A percentile compares a stretch with the other conserved stretches of the same genome.
These are phyloP conservation scores for Dasyprocta punctata DNA, from an alignment of 2,113 vertebrate genomes.

Conservation along the genomic window DNA sequence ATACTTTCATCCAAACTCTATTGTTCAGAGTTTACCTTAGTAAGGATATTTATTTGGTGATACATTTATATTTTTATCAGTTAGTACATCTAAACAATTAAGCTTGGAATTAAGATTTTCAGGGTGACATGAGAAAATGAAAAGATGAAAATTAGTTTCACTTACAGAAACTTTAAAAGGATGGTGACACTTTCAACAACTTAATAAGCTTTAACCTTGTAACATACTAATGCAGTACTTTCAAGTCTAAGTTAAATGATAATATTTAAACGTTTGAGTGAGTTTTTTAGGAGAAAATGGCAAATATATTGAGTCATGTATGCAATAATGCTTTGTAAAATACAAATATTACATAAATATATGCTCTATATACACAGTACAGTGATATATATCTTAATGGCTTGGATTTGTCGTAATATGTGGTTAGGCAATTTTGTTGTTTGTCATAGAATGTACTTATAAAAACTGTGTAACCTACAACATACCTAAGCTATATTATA, in stretches of 20 bases:
- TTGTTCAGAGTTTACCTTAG: background rate
- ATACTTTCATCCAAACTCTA: background rate
- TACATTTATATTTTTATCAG: background rate
- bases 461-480: background rate
- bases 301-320: background rate
- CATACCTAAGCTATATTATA: background rate
- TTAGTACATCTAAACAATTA: background rate
- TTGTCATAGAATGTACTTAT: background rate
- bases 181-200: background rate
- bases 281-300: background rate
- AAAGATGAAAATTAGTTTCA: conserved; percentile 43
- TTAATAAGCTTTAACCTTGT: background rate
- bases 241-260: background rate
- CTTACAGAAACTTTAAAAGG: background rate
- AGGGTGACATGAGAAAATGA: background rate
- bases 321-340: background rate
- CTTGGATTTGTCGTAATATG: background rate
- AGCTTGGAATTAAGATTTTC: background rate
- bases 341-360: background rate
- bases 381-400: background rate
- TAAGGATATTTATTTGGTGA: background rate
- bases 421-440: background rate
- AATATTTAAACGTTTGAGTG: background rate
- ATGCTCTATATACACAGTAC: background rate
- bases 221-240: background rate